Evolutionary conservation across 2,888 invertebrate species (phyloP).

Genomic region (Heteromurus nitidus): DNA sequence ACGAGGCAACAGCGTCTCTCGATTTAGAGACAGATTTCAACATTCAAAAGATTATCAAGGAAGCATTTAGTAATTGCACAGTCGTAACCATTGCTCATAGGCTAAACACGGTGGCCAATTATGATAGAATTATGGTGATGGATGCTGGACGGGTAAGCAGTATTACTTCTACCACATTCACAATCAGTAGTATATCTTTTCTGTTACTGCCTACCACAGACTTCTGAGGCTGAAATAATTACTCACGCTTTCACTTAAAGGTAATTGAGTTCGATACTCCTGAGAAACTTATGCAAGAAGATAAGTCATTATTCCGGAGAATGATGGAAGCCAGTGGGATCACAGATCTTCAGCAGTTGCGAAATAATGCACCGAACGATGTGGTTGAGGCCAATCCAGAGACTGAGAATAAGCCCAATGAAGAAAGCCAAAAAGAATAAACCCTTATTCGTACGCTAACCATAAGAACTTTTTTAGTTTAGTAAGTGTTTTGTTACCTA

Average conservation of each 20-base stretch:
- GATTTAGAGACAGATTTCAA: slow-evolving; percentile 78
- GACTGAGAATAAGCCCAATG: too few species aligned
- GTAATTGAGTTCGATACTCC: slow-evolving; percentile 77
- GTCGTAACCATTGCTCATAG: slow-evolving; percentile 78
- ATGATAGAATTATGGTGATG: slow-evolving; percentile 74
- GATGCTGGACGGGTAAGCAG: slow-evolving; percentile 74
- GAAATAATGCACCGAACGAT: too few species aligned
- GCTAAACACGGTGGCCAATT: slow-evolving; percentile 77
- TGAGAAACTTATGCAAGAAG: slow-evolving; percentile 75
- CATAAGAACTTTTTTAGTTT: too few species aligned
- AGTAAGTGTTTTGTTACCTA: too few species aligned
- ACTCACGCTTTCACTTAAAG: too few species aligned
- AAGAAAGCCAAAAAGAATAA: too few species aligned
- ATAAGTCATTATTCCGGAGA: slow-evolving; percentile 76
- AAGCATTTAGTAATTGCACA: slow-evolving; percentile 77
- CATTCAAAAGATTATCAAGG: slow-evolving; percentile 77
- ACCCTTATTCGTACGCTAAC: too few species aligned
- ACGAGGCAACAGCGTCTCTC: slow-evolving; percentile 79
- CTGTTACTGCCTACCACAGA: too few species aligned
- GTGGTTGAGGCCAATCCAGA: too few species aligned
- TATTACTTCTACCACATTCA: too few species aligned
- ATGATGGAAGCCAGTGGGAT: slow-evolving; percentile 76
- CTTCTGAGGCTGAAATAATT: too few species aligned
- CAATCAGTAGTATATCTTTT: too few species aligned
- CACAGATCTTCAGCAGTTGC: not conserved